phyloP scores from a whole-genome alignment of 2,888 invertebrate genomes.

The Theretra japonica region DNA sequence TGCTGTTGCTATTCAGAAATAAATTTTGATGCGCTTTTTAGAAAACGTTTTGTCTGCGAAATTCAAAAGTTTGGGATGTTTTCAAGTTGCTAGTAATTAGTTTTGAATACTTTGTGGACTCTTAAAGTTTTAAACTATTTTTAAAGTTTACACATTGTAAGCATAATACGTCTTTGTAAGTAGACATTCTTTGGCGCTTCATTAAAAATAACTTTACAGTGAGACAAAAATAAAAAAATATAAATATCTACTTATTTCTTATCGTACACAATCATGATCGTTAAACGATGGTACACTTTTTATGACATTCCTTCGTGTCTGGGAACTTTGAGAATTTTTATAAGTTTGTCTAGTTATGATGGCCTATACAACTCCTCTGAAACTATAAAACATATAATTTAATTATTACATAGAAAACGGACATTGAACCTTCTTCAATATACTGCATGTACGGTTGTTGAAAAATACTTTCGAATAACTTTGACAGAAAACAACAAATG shows the following conservation, averaged over 20 bases:
- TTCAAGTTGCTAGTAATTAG: not conserved
- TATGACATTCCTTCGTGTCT: slow-evolving; percentile 8
- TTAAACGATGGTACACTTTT: slow-evolving; percentile 7
- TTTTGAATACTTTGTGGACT: not conserved
- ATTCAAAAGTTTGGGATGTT: not conserved
- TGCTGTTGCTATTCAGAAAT: not conserved
- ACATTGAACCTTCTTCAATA: too few species aligned
- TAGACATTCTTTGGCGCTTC: slow-evolving; percentile 29
- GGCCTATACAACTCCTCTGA: not conserved
- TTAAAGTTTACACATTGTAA: not conserved
- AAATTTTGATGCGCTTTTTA: slow-evolving; percentile 1
- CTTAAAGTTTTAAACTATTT: not conserved
- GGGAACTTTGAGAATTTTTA: not conserved
- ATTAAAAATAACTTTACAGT: slow-evolving; percentile 38
- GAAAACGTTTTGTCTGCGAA: not conserved
- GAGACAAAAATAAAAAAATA: slow-evolving; percentile 18
- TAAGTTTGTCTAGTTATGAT: not conserved
- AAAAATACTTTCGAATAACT: too few species aligned
- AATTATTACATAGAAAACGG: too few species aligned
- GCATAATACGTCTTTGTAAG: slow-evolving; percentile 18
- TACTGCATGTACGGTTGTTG: too few species aligned
- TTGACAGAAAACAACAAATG: too few species aligned
- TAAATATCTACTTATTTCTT: slow-evolving; percentile 22
- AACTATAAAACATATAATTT: too few species aligned
- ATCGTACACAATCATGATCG: slow-evolving; percentile 6